A percentile compares a stretch with the other conserved stretches of the same genome.
Evolutionary conservation across 2,113 vertebrate species (phyloP).

Genomic region (Menura novaehollandiae): DNA sequence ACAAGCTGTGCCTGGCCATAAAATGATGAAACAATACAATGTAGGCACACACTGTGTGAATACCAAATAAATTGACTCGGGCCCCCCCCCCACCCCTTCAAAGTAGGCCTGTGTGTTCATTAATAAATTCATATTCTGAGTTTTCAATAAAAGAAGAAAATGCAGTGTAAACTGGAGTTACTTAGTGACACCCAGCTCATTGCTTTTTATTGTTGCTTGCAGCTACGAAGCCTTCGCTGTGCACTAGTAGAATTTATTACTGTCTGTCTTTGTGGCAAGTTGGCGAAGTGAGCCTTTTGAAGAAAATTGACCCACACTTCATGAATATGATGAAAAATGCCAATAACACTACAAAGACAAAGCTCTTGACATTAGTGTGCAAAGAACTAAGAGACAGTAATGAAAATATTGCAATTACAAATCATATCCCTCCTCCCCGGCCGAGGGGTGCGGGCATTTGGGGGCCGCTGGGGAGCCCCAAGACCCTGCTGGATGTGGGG

Average conservation of each 20-base stretch:
- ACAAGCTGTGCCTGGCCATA: conserved; percentile 92
- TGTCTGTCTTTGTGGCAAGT: conserved; percentile 86
- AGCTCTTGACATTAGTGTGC: conserved; percentile 82
- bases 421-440: conserved; percentile 61
- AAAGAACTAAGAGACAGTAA: conserved; percentile 78
- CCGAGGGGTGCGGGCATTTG: background rate
- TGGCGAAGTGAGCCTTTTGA: conserved; percentile 85
- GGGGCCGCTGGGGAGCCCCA: background rate
- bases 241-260: conserved; percentile 87
- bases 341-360: conserved; percentile 86
- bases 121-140: conserved; percentile 94
- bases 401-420: conserved; percentile 82
- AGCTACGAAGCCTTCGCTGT: conserved; percentile 82
- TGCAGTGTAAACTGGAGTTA: conserved; percentile 88
- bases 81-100: conserved; percentile 54
- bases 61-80: conserved; percentile 88
- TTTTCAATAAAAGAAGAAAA: conserved; percentile 87
- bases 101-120: conserved; percentile 87
- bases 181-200: conserved; percentile 87
- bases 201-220: conserved; percentile 88
- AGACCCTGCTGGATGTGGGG: background rate
- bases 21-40: conserved; percentile 88
- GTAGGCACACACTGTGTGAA: conserved; percentile 84
- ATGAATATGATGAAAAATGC: conserved; percentile 91
- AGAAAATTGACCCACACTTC: conserved; percentile 88